A percentile compares a stretch with the other conserved stretches of the same genome.
Evolutionary conservation across 2,888 invertebrate genomes (phyloP).

Genomic region (Cistogaster globosa): DNA sequence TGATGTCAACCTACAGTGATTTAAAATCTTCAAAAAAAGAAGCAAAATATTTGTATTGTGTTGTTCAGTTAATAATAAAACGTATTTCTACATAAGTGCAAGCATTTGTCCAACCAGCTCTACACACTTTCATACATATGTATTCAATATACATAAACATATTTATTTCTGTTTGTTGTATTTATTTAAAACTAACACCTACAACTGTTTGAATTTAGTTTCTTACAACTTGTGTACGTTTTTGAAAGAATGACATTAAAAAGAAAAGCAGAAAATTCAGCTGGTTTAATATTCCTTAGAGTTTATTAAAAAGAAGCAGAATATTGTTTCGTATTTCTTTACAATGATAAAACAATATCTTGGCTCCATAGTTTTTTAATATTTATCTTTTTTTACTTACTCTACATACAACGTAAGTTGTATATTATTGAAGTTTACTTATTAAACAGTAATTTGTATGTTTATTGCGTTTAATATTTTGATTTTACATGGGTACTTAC

Average conservation of each 20-base stretch:
- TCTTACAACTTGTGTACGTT: not conserved
- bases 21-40: not conserved
- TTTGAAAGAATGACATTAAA: not conserved
- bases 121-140: too few species aligned
- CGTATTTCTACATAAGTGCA: not conserved
- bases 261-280: not conserved
- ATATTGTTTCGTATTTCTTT: not conserved
- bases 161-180: not conserved
- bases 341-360: constrained; percentile 1
- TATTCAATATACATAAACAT: not conserved
- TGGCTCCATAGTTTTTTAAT: not conserved
- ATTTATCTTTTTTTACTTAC: not conserved
- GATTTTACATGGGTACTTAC: not conserved
- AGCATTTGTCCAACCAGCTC: not conserved
- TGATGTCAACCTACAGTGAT: constrained; percentile 1
- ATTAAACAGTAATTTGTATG: not conserved
- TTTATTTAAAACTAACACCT: constrained; percentile 1
- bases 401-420: not conserved
- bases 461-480: not conserved
- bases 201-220: not conserved
- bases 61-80: too few species aligned
- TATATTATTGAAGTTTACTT: not conserved
- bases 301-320: not conserved
- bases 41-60: not conserved
- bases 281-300: not conserved